These are phyloP conservation scores for Quiscalus mexicanus DNA, from an alignment of 2,113 vertebrate genomes.

Conservation along the genomic window DNA sequence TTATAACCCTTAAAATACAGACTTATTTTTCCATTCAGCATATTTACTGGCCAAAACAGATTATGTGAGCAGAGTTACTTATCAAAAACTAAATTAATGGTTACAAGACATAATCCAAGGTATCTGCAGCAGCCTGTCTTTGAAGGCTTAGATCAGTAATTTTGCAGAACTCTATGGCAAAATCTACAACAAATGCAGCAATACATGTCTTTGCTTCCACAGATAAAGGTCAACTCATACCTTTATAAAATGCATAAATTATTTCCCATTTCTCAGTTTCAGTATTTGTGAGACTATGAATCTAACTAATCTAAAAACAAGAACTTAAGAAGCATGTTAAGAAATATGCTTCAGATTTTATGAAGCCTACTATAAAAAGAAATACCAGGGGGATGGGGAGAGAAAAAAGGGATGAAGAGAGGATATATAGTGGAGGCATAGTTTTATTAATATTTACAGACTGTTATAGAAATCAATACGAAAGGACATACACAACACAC, in stretches of 20 bases:
- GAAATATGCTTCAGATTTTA: neutral
- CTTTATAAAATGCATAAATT: neutral
- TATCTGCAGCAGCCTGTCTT: neutral
- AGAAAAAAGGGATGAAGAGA: neutral
- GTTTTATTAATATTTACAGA: neutral
- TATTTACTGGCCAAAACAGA: neutral
- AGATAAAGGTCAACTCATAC: neutral
- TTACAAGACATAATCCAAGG: neutral
- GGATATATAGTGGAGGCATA: neutral
- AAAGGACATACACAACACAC: neutral
- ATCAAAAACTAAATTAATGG: neutral
- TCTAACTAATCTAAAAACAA: neutral
- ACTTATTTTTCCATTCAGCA: neutral
- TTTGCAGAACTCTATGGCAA: neutral
- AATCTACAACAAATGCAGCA: neutral
- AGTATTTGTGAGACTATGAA: neutral
- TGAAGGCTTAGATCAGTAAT: neutral
- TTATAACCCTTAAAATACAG: neutral
- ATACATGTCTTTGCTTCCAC: neutral
- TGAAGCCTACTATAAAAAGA: neutral
- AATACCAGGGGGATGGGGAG: rapidly evolving
- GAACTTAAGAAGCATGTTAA: neutral
- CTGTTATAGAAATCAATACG: neutral
- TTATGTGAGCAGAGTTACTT: neutral
- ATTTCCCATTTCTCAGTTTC: neutral